phyloP scores from a whole-genome alignment of 30 jellyfish, hydroid and myxozoan genomes.

The Turritopsis dohrnii region DNA sequence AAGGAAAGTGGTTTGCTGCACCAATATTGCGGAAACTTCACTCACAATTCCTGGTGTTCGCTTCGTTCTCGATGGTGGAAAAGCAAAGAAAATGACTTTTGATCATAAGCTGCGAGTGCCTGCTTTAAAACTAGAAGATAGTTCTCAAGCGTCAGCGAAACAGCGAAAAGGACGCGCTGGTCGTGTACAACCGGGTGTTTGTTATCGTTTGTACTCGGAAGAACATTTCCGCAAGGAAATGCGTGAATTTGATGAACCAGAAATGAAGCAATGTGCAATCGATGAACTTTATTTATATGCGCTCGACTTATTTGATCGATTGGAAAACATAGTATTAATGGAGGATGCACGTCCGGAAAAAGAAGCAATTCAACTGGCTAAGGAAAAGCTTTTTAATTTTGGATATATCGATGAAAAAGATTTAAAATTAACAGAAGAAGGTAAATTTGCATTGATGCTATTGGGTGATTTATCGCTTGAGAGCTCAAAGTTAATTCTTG shows the following conservation, averaged over 20 bases:
- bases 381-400: background rate
- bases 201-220: background rate
- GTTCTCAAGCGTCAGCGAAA: background rate
- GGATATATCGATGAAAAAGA: background rate
- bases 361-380: background rate
- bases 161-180: background rate
- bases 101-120: background rate
- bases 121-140: background rate
- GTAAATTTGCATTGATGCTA: constrained; percentile 3
- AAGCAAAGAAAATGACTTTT: background rate
- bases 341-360: background rate
- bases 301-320: background rate
- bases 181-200: background rate
- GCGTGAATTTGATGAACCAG: background rate
- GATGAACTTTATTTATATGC: background rate
- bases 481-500: background rate
- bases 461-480: background rate
- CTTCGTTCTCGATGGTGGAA: background rate
- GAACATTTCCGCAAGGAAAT: background rate
- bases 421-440: background rate
- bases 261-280: background rate
- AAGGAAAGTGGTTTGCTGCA: background rate
- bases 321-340: background rate
- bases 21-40: background rate
- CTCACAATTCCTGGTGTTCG: background rate